Evolutionary conservation across 2,888 invertebrate species (phyloP).

Genomic region (Heliconius hortense): DNA sequence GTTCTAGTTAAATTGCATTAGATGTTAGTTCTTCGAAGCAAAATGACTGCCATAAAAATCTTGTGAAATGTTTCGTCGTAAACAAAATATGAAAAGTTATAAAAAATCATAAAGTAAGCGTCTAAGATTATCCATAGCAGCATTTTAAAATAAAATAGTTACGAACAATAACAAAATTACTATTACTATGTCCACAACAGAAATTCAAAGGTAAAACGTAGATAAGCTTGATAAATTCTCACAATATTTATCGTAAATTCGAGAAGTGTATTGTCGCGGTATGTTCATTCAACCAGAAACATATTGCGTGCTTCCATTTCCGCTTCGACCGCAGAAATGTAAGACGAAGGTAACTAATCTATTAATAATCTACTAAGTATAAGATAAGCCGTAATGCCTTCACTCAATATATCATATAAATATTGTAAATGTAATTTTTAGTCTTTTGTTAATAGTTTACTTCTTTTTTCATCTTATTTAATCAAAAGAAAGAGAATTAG

Average conservation of each 20-base stretch:
- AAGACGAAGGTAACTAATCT: not conserved
- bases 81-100: not conserved
- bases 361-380: not conserved
- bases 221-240: not conserved
- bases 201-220: not conserved
- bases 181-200: not conserved
- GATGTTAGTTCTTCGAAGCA: not conserved
- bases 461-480: too few species aligned
- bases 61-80: not conserved
- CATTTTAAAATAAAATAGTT: not conserved
- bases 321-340: conserved; percentile 11
- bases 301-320: conserved; percentile 6
- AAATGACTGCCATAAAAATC: not conserved
- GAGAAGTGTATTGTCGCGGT: not conserved
- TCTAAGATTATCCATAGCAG: not conserved
- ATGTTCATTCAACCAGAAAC: conserved; percentile 16
- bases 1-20: not conserved
- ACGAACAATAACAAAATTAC: not conserved
- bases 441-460: too few species aligned
- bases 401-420: not conserved
- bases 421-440: not conserved
- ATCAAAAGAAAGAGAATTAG: too few species aligned
- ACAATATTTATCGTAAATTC: not conserved
- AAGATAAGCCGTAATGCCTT: too few species aligned
- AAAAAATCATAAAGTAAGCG: not conserved